These are phyloP conservation scores for Ctenodactylus gundi DNA, from an alignment of 2,113 vertebrate genomes.

Conservation along the genomic window DNA sequence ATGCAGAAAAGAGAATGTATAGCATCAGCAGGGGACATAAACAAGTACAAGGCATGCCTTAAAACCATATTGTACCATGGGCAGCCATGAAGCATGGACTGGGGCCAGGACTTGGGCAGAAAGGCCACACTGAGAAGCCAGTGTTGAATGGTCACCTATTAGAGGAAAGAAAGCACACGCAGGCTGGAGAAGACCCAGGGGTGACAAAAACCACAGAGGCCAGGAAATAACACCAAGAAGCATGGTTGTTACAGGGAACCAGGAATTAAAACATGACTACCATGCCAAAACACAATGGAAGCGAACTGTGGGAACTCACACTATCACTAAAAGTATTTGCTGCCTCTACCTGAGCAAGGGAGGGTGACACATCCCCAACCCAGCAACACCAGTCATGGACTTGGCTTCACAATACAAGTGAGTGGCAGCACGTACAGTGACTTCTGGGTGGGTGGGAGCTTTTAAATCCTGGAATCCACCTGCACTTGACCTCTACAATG, in stretches of 20 bases:
- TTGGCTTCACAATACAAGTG: not conserved
- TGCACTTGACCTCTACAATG: not conserved
- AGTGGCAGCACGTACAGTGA: too few relatives aligned
- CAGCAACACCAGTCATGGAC: not conserved
- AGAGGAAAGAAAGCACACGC: not conserved
- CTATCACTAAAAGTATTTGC: not conserved
- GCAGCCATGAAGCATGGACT: not conserved
- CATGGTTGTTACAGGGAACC: not conserved
- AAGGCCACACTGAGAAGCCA: not conserved
- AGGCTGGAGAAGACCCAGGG: not conserved
- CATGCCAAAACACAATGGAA: not conserved
- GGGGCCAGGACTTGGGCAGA: not conserved
- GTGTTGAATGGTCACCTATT: not conserved
- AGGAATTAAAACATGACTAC: not conserved
- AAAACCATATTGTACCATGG: too few relatives aligned
- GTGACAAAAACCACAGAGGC: not conserved
- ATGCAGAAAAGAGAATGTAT: not conserved
- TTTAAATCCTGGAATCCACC: not conserved
- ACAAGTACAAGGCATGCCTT: too few relatives aligned
- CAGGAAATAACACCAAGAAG: too few relatives aligned
- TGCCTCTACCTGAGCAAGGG: not conserved
- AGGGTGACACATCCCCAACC: not conserved
- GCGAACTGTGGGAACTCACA: not conserved
- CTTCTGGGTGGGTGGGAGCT: not conserved
- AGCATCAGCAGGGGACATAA: not conserved